Conservation (phyloP, 1,140 invertebrate species). For the Eriocheir sinensis region DNA sequence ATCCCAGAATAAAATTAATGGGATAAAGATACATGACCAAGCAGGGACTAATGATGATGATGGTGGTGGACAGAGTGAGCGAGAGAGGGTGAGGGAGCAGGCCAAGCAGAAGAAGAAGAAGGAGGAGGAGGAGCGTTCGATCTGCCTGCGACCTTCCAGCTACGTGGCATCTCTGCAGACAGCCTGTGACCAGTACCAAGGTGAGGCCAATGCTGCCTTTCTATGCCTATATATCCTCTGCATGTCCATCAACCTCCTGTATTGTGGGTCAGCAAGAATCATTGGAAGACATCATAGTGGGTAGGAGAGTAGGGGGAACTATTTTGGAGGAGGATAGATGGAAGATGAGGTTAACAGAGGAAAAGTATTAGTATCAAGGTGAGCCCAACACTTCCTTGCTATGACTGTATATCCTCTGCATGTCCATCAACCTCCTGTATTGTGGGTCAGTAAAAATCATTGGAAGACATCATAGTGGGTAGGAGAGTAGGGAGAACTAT, state of each 20-base stretch:
- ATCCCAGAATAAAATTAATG: no score
- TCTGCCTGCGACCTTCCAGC: conserved; percentile 83
- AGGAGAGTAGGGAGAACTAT: no score
- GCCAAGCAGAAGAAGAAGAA: conserved; percentile 79
- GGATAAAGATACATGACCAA: not conserved
- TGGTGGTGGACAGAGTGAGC: conserved; percentile 32
- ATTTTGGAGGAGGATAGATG: no score
- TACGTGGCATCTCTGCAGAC: conserved; percentile 83
- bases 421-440: no score
- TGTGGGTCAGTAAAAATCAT: no score
- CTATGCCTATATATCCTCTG: not conserved
- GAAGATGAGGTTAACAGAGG: not conserved
- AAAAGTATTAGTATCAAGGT: conserved; percentile 81
- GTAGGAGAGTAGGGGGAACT: no score
- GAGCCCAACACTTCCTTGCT: not conserved
- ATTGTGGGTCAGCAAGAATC: no score
- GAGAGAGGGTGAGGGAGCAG: conserved; percentile 67
- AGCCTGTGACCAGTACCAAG: conserved; percentile 82
- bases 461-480: no score
- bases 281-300: no score
- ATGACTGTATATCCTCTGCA: not conserved
- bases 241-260: no score
- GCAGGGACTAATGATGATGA: not conserved
- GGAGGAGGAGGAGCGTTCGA: conserved; percentile 67
- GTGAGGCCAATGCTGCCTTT: conserved; percentile 40